Base-by-base conservation (phyloP, 1,140 invertebrate genomes). In the Plutomurus gul region DNA sequence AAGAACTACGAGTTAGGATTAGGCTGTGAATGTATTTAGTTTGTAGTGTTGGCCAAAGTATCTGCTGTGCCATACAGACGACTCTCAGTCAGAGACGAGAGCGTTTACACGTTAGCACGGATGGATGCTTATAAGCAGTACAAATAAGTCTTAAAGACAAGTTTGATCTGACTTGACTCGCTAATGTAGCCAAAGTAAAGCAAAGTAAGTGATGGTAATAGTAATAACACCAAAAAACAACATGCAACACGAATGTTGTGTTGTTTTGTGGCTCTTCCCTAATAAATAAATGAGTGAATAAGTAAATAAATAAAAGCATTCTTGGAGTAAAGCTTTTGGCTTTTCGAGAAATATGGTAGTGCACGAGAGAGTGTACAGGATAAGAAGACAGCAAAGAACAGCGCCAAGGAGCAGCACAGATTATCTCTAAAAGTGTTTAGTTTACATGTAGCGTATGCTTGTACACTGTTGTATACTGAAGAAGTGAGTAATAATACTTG, bases 261-360 rank as follows among this genome's bases (percentile, higher is more conserved):
- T 65, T 65, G 56, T 65, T 27, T 65, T 65, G 51, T 60, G 51
- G 51, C 27, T 56, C 25, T 25, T 65, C 56, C 56, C 56, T 65
- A 65, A 65, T 65, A 65, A 65, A 65, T 65, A 65, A 65, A 65
- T 65, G 56, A 65, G 56, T 65, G 56, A 65, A 65, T 65, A 65
- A 65, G 56, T 65, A 65, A 65, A 65, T 65, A 65, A 65, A 65
- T 65, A 65, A 65, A 65, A 65, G 56, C 30, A 65, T 65, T 65
- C 56, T 65, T 65, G 56, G 56, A 65, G 27, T 65, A 65, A 33
- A 65, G 56, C 30, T 65, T 36, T 65, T 65, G 56, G 30, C 27
- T 65, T 65, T 65, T 25, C 56, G 25, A 36, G 56, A 65, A 33
- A 65, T 65, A 65, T 65, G 25, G 56, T 65, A 65, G 56, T 65